A percentile compares a stretch with the other conserved stretches of the same genome.
These are phyloP conservation scores for Erithacus rubecula DNA, from an alignment of 2,797 vertebrate species.

Conservation along the genomic window DNA sequence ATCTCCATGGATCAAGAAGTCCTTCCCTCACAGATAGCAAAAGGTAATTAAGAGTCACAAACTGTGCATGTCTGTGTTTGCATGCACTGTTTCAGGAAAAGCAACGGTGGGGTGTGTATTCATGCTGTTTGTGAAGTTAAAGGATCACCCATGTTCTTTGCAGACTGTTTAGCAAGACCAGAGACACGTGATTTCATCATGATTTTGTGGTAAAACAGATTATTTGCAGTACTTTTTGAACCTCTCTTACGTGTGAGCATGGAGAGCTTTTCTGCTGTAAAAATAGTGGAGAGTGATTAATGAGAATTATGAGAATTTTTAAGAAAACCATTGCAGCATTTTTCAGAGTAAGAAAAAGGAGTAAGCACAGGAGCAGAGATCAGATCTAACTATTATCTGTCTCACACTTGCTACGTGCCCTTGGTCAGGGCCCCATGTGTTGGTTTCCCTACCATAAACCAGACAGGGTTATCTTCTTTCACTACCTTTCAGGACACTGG, in stretches of 20 bases:
- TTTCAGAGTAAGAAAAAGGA: background rate
- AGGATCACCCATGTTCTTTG: background rate
- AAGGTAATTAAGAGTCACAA: background rate
- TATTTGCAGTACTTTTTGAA: background rate
- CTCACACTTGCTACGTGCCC: conserved; percentile 9
- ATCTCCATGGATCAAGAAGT: background rate
- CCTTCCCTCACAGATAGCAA: background rate
- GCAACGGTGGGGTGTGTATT: background rate
- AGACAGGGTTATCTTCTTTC: conserved; percentile 49
- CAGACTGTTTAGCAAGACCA: background rate
- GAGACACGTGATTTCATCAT: background rate
- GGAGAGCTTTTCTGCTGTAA: background rate
- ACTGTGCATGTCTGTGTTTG: background rate
- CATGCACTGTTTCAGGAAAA: background rate
- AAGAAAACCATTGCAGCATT: background rate
- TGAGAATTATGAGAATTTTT: background rate
- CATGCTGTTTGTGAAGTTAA: background rate
- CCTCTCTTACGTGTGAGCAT: background rate
- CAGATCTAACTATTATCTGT: conserved; percentile 10
- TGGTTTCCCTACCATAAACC: conserved; percentile 26
- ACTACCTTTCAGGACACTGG: background rate
- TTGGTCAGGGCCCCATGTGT: background rate
- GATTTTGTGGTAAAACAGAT: background rate
- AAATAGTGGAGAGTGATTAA: background rate
- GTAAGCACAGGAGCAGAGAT: conserved; percentile 7